These are phyloP conservation scores for Theristicus caerulescens DNA, from an alignment of 2,113 vertebrate genomes.

Conservation along the genomic window DNA sequence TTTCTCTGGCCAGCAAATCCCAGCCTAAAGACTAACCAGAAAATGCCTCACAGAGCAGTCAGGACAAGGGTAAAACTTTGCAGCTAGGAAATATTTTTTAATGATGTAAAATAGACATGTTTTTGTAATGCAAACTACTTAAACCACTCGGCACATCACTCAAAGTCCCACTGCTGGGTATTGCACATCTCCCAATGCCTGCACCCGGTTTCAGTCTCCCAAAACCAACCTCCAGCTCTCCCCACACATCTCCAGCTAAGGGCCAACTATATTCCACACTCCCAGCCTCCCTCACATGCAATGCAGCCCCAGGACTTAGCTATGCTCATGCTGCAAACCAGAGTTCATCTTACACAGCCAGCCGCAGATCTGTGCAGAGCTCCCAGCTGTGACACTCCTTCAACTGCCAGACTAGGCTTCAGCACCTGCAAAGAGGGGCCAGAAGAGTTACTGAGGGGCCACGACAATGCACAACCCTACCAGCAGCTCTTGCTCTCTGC, in stretches of 20 bases:
- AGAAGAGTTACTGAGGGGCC: background rate
- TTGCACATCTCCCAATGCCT: background rate
- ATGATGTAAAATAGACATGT: background rate
- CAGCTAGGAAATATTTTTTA: background rate
- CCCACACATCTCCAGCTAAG: background rate
- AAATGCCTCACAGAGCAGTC: too few relatives aligned
- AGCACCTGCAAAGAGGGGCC: background rate
- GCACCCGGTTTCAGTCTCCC: background rate
- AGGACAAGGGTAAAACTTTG: too few relatives aligned
- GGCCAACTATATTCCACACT: background rate
- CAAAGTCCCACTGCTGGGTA: background rate
- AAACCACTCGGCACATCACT: background rate
- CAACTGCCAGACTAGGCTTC: background rate
- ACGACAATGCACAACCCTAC: background rate
- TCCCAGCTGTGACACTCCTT: background rate
- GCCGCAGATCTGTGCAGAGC: background rate
- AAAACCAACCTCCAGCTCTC: background rate
- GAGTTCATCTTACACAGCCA: background rate
- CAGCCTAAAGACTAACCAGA: too few relatives aligned
- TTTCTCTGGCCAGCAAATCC: too few relatives aligned
- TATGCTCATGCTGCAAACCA: background rate
- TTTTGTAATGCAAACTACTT: background rate
- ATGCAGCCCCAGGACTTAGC: background rate
- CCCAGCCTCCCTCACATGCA: background rate
- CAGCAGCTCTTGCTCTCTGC: background rate